Evolutionary conservation across 2,888 invertebrate species (phyloP).

Genomic region (Escarpia spicata): DNA sequence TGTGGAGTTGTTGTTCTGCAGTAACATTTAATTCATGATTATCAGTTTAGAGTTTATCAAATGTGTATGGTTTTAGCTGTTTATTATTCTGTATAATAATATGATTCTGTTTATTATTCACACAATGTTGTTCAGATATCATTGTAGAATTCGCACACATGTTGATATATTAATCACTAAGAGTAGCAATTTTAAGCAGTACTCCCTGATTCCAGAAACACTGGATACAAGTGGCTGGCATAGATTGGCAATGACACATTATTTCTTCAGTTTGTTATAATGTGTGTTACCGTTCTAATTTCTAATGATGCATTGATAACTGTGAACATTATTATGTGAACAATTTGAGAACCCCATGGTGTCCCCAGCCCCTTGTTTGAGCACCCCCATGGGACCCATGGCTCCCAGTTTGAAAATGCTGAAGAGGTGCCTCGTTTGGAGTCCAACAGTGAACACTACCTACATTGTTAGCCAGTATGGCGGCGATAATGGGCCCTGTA

Average conservation of each 20-base stretch:
- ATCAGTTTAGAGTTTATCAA: slow-evolving; percentile 14
- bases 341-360: background rate
- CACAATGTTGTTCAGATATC: background rate
- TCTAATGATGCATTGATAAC: slow-evolving; percentile 20
- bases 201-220: background rate
- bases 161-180: background rate
- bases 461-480: background rate
- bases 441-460: background rate
- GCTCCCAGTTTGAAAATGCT: too few relatives aligned
- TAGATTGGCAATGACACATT: background rate
- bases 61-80: background rate
- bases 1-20: background rate
- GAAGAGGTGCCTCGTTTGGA: too few relatives aligned
- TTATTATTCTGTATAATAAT: background rate
- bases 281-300: background rate
- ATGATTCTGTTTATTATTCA: background rate
- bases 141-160: background rate
- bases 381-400: too few relatives aligned
- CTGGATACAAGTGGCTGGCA: background rate
- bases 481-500: background rate
- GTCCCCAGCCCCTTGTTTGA: background rate
- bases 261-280: background rate
- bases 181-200: slow-evolving; percentile 14
- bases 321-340: background rate
- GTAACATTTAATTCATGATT: background rate